These are phyloP conservation scores for Zaprionus ornatus DNA, from an alignment of 1,140 invertebrate genomes.

Conservation along the genomic window DNA sequence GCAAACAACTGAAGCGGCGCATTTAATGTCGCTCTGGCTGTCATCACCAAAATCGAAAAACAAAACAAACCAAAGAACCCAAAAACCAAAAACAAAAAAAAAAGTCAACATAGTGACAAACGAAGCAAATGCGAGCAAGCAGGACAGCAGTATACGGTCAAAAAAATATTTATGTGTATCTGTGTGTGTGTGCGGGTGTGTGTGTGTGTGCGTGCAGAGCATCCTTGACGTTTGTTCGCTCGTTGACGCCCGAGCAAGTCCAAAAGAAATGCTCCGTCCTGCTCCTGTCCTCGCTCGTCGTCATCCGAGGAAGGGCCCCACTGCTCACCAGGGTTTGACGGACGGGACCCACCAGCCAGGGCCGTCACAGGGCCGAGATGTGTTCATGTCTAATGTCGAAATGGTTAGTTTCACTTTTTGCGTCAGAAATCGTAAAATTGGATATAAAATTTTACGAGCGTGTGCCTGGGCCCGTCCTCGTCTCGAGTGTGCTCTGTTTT, in stretches of 20 bases:
- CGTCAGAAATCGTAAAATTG: constrained; percentile 82
- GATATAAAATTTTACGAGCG: constrained; percentile 83
- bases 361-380: constrained; percentile 58
- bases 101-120: constrained; percentile 46
- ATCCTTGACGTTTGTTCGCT: constrained; percentile 81
- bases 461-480: constrained; percentile 55
- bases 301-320: neutral
- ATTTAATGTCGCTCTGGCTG: constrained; percentile 79
- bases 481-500: constrained; percentile 59
- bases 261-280: constrained; percentile 28
- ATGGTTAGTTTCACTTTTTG: constrained; percentile 82
- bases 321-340: neutral
- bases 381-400: constrained; percentile 82
- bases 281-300: constrained; percentile 4
- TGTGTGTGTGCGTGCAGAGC: constrained; percentile 58
- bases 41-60: constrained; percentile 80
- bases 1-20: constrained; percentile 78
- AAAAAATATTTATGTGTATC: constrained; percentile 3
- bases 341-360: constrained; percentile 14
- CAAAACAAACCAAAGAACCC: constrained; percentile 64
- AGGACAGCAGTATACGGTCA: constrained; percentile 6
- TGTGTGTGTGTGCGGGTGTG: neutral
- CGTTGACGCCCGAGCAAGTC: constrained; percentile 70
- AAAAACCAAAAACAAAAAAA: constrained; percentile 33
- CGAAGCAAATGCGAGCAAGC: constrained; percentile 47